These are phyloP conservation scores for Eidolon helvum DNA, from an alignment of 2,113 vertebrate species.

Conservation along the genomic window DNA sequence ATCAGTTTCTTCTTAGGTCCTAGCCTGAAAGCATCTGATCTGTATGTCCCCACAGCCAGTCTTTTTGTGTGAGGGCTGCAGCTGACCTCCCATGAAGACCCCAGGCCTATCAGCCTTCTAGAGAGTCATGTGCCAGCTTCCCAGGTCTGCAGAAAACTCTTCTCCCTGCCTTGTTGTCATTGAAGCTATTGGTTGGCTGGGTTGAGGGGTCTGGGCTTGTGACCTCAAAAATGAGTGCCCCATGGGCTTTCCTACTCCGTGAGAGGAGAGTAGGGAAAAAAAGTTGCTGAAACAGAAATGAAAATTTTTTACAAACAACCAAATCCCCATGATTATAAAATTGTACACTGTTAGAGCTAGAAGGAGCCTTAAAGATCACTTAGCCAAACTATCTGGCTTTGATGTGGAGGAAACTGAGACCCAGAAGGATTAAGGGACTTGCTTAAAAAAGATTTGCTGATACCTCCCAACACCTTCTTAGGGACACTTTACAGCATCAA, in stretches of 20 bases:
- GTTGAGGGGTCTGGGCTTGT: background rate
- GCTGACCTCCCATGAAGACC: background rate
- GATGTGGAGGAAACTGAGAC: background rate
- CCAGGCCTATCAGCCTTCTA: background rate
- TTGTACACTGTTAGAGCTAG: background rate
- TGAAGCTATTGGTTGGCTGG: background rate
- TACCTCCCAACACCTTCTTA: background rate
- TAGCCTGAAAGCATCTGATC: background rate
- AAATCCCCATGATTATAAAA: background rate
- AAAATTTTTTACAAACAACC: background rate
- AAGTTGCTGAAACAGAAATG: background rate
- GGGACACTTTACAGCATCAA: background rate
- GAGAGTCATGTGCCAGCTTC: background rate
- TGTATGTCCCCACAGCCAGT: background rate
- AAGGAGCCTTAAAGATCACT: background rate
- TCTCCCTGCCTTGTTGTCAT: background rate
- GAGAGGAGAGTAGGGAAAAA: background rate
- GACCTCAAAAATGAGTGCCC: background rate
- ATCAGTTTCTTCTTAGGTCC: background rate
- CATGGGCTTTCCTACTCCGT: background rate
- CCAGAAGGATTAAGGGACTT: background rate
- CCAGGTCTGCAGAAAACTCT: background rate
- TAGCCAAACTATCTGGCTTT: background rate
- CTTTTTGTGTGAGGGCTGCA: background rate
- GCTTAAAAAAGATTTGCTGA: background rate